Conservation (phyloP, 2,797 vertebrate species). For the Lacerta bilineata region DNA sequence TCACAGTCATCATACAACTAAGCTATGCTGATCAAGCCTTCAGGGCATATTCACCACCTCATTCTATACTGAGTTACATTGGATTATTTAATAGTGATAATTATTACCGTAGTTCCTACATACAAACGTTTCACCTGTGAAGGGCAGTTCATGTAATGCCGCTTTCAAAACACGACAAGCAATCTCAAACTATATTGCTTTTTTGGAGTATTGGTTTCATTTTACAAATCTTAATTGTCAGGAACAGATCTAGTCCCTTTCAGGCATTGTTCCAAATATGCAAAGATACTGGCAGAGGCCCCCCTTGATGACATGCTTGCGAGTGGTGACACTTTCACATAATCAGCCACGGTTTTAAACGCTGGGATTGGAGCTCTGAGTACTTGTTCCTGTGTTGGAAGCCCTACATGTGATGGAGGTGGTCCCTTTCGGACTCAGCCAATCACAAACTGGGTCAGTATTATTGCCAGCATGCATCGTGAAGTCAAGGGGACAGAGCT, state of each 20-base stretch:
- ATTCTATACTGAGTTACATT: neutral
- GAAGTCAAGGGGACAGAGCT: neutral
- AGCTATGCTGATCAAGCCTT: neutral
- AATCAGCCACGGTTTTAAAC: neutral
- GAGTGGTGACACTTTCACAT: too few relatives aligned
- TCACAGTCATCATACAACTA: slow-evolving; percentile 5
- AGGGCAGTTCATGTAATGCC: neutral
- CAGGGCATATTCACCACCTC: neutral
- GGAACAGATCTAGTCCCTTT: neutral
- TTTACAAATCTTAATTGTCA: neutral
- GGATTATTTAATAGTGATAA: slow-evolving; percentile 46
- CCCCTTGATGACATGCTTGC: too few relatives aligned
- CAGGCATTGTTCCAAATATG: neutral
- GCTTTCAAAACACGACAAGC: neutral
- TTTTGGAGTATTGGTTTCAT: neutral
- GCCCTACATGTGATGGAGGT: too few relatives aligned
- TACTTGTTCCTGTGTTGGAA: too few relatives aligned
- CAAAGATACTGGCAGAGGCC: neutral
- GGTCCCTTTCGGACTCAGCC: too few relatives aligned
- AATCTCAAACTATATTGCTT: neutral
- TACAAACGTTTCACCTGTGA: slow-evolving; percentile 26
- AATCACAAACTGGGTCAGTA: too few relatives aligned
- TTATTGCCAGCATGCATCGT: neutral
- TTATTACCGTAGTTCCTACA: slow-evolving; percentile 34
- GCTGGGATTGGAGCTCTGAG: too few relatives aligned